phyloP scores from a whole-genome alignment of 2,888 invertebrate genomes.

The Athalia rosae region DNA sequence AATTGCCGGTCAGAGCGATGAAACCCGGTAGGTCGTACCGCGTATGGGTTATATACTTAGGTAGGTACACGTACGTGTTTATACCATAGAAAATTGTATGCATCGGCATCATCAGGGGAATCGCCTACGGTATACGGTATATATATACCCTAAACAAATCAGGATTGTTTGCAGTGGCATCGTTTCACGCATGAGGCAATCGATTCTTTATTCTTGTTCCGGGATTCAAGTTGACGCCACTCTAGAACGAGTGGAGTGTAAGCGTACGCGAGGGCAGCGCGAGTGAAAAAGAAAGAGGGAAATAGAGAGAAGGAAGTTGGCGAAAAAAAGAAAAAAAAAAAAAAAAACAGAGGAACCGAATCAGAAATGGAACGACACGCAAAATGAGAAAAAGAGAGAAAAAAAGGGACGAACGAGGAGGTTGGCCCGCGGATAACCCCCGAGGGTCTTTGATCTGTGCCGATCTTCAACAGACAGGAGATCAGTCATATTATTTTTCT shows the following conservation, averaged over 20 bases:
- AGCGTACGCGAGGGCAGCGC: constrained; percentile 57
- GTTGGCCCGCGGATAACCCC: constrained; percentile 65
- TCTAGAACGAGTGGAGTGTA: constrained; percentile 71
- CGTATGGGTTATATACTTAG: too few relatives aligned
- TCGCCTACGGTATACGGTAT: constrained; percentile 53
- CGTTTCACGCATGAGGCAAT: constrained; percentile 73
- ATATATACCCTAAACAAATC: constrained; percentile 69
- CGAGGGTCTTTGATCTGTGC: constrained; percentile 70
- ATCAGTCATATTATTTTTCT: too few relatives aligned
- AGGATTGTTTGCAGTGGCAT: constrained; percentile 73
- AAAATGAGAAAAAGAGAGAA: constrained; percentile 42
- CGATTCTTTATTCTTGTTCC: constrained; percentile 70
- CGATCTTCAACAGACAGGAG: constrained; percentile 59
- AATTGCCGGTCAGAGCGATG: too few relatives aligned
- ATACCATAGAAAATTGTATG: too few relatives aligned
- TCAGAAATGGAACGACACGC: constrained; percentile 33
- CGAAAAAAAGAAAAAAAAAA: constrained; percentile 47
- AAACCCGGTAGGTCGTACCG: too few relatives aligned
- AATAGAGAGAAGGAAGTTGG: constrained; percentile 41
- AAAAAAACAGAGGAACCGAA: constrained; percentile 42
- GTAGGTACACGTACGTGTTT: too few relatives aligned
- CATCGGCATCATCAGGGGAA: constrained; percentile 50
- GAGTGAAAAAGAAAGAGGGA: constrained; percentile 31
- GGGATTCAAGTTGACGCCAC: constrained; percentile 71
- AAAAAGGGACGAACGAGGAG: constrained; percentile 49